phyloP scores from a whole-genome alignment of 2,113 vertebrate genomes.

The Microtus pennsylvanicus region DNA sequence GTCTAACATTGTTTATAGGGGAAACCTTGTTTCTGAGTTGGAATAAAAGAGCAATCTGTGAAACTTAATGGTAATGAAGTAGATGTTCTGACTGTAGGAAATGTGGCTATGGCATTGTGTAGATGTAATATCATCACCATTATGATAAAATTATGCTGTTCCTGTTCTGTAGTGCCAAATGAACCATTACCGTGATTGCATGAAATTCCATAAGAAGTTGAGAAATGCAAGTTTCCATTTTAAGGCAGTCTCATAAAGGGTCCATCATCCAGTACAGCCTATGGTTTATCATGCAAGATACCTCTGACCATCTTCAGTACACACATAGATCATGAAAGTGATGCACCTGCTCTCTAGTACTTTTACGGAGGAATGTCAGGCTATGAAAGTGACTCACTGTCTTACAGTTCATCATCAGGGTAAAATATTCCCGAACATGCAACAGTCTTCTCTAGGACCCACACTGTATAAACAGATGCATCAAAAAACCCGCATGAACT shows the following conservation, averaged over 20 bases:
- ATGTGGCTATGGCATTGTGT: slow-evolving; percentile 34
- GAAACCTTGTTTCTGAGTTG: slow-evolving; percentile 58
- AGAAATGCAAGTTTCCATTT: slow-evolving; percentile 65
- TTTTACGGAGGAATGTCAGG: slow-evolving; percentile 70
- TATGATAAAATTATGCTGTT: slow-evolving; percentile 33
- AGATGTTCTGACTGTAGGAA: slow-evolving; percentile 12
- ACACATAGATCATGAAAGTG: slow-evolving; percentile 40
- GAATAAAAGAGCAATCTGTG: background rate
- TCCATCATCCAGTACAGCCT: slow-evolving; percentile 29
- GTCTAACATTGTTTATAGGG: slow-evolving; percentile 40
- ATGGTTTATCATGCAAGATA: background rate
- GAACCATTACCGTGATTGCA: slow-evolving; percentile 10
- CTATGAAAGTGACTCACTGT: slow-evolving; percentile 68
- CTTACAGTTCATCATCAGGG: slow-evolving; percentile 57
- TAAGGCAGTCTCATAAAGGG: slow-evolving; percentile 43
- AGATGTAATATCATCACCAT: background rate
- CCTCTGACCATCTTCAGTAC: slow-evolving; percentile 38
- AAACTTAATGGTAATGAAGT: slow-evolving; percentile 17
- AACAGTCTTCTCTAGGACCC: slow-evolving; percentile 64
- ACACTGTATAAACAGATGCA: slow-evolving; percentile 73
- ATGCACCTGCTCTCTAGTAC: slow-evolving; percentile 18
- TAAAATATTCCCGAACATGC: slow-evolving; percentile 67
- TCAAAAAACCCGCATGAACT: slow-evolving; percentile 60
- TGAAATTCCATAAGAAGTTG: slow-evolving; percentile 37
- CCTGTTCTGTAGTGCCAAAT: slow-evolving; percentile 3